A percentile compares a stretch with the other conserved stretches of the same genome.
Conservation (phyloP, 2,888 invertebrate genomes). For the Drosophila mercatorum region DNA sequence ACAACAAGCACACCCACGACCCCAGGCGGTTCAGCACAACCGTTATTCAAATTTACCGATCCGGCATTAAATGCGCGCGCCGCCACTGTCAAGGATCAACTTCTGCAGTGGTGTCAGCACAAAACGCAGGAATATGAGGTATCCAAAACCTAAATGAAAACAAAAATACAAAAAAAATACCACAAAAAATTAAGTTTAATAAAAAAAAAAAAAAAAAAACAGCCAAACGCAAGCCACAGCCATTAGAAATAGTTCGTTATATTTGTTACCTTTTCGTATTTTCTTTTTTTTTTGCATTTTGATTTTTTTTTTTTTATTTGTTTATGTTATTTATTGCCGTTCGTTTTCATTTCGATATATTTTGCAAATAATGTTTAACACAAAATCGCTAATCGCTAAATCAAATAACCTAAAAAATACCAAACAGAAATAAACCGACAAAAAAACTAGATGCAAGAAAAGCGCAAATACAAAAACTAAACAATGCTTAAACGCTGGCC, state of each 20-base stretch:
- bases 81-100: constrained; percentile 97
- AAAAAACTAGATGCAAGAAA: constrained; percentile 31
- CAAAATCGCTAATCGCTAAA: constrained; percentile 53
- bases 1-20: constrained; percentile 87
- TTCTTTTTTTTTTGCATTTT: constrained; percentile 5
- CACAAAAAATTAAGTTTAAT: constrained; percentile 24
- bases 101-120: constrained; percentile 98
- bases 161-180: constrained; percentile 34
- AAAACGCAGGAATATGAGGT: constrained; percentile 99
- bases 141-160: constrained; percentile 80
- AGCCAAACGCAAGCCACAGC: constrained; percentile 52
- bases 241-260: constrained; percentile 39
- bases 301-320: constrained; percentile 14
- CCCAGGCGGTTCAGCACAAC: constrained; percentile 87
- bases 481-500: constrained; percentile 61
- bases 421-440: constrained; percentile 18
- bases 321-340: constrained; percentile 46
- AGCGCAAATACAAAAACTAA: constrained; percentile 38
- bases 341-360: constrained; percentile 31
- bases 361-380: constrained; percentile 29
- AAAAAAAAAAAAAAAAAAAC: constrained; percentile 26
- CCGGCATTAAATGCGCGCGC: constrained; percentile 95
- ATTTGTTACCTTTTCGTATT: constrained; percentile 29
- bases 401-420: constrained; percentile 33
- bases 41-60: constrained; percentile 96